Evolutionary conservation across 1,140 invertebrate genomes (phyloP).

Genomic region (Scaptomyza hsui): DNA sequence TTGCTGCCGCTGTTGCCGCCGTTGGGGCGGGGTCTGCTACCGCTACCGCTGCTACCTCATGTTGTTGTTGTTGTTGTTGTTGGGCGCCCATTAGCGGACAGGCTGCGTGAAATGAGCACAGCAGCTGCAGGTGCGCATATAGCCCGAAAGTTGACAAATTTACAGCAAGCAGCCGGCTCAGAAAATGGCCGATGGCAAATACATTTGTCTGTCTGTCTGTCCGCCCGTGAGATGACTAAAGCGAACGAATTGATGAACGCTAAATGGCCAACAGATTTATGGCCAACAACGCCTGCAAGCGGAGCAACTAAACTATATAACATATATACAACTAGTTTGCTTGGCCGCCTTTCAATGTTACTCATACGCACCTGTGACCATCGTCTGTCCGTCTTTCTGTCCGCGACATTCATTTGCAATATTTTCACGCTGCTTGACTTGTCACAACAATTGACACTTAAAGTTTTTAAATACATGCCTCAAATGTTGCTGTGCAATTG

Average conservation of each 20-base stretch:
- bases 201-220: slow-evolving; percentile 51
- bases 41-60: slow-evolving; percentile 44
- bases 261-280: slow-evolving; percentile 79
- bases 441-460: slow-evolving; percentile 81
- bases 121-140: slow-evolving; percentile 72
- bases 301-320: slow-evolving; percentile 11
- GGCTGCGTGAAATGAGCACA: slow-evolving; percentile 76
- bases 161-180: slow-evolving; percentile 56
- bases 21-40: slow-evolving; percentile 58
- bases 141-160: slow-evolving; percentile 76
- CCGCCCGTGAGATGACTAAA: slow-evolving; percentile 52
- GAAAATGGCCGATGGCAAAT: slow-evolving; percentile 74
- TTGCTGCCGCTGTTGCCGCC: slow-evolving; percentile 48
- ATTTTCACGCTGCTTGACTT: slow-evolving; percentile 77
- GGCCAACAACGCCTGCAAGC: slow-evolving; percentile 57
- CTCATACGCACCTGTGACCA: slow-evolving; percentile 78
- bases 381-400: slow-evolving; percentile 24
- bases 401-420: slow-evolving; percentile 68
- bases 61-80: slow-evolving; percentile 42
- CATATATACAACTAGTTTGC: slow-evolving; percentile 63
- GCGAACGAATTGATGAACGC: slow-evolving; percentile 73
- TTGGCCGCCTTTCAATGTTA: slow-evolving; percentile 77
- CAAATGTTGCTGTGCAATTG: slow-evolving; percentile 45
- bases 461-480: slow-evolving; percentile 66
- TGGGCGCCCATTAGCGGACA: slow-evolving; percentile 40